phyloP scores from a whole-genome alignment of 2,888 invertebrate genomes.

The Phyllotreta cruciferae region DNA sequence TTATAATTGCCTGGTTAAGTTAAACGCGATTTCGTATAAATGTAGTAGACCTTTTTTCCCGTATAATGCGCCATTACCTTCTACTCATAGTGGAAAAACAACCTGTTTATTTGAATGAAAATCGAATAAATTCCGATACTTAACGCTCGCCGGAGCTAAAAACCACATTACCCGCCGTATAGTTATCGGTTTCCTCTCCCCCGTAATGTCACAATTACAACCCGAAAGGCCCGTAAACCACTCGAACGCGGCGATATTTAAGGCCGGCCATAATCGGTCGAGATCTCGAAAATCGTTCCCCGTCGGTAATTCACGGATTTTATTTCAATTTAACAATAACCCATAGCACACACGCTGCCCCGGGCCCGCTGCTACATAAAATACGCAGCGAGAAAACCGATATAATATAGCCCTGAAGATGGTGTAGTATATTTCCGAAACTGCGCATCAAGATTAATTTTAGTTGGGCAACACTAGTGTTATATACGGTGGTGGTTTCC shows the following conservation, averaged over 20 bases:
- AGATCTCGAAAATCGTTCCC: constrained; percentile 18
- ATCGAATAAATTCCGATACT: constrained; percentile 23
- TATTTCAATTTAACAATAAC: constrained; percentile 21
- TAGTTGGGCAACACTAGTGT: no score
- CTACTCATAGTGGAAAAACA: background rate
- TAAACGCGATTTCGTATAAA: no score
- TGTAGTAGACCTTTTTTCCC: no score
- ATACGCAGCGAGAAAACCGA: no score
- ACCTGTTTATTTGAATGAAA: constrained; percentile 27
- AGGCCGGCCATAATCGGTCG: constrained; percentile 22
- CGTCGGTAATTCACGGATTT: constrained; percentile 15
- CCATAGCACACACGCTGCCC: constrained; percentile 22
- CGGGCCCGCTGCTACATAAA: no score
- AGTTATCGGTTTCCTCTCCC: constrained; percentile 31
- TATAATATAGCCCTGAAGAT: no score
- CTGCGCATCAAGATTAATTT: no score
- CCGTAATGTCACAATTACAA: constrained; percentile 37
- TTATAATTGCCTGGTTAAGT: no score
- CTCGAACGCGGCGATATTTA: constrained; percentile 30
- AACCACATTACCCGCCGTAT: constrained; percentile 26
- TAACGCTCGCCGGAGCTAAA: constrained; percentile 22
- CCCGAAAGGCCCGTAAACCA: constrained; percentile 29
- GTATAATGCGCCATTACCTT: background rate
- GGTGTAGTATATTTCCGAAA: no score
- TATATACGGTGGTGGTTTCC: no score